Base-by-base conservation (phyloP, 37 sponge, comb jelly and placozoan species). In the Hexactinellida sp. region DNA sequence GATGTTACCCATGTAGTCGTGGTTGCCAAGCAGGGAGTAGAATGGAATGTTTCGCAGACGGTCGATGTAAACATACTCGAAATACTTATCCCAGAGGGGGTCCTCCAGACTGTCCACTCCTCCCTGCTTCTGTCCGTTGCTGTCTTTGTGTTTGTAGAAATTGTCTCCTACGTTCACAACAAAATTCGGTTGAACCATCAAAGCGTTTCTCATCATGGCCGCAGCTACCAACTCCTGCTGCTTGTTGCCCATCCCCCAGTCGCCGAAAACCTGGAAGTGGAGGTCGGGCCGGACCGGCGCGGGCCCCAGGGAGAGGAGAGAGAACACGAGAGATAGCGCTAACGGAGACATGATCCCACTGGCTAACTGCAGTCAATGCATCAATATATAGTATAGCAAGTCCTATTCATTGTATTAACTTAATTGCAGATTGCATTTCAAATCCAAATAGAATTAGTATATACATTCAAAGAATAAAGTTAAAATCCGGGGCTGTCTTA, bases 201-300 rank as follows among this genome's bases (percentile, higher is more conserved):
- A 16, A 5, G 37, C 87, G 7, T 36, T 82, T 25, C 10, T 34
- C 76, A 82, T 82, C 87, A 86, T 86, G 5, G 37, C 82, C 82
- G 7, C 21, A 9, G 87, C 87, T 37, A 82, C 82, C 37, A 82
- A 36, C 54, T 38, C 23, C 82, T 86, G 87, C 30, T 86, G 87
- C 10, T 86, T 82, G 34, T 86, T 86, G 23, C 87, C 87, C 87
- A 86, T 86, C 39, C 87, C 87, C 87, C 86, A 85, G 82, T 85
- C 86, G 16, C 86, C 86, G 28, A 85, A 85, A 9, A 85, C 86
- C 82, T 51, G 54, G 55, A 85, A 85, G 82, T 54, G 76, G 25
- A 63, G 76, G 76, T 63, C 76, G 13, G 76, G 5, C 10, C 47
- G 47, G 47, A 41, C 47, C 34, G 13, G 5, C 21, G 76, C 76